Base-by-base conservation (phyloP, 92 coral and sea anemone species). In the Hydrozoanthus gracilis region DNA sequence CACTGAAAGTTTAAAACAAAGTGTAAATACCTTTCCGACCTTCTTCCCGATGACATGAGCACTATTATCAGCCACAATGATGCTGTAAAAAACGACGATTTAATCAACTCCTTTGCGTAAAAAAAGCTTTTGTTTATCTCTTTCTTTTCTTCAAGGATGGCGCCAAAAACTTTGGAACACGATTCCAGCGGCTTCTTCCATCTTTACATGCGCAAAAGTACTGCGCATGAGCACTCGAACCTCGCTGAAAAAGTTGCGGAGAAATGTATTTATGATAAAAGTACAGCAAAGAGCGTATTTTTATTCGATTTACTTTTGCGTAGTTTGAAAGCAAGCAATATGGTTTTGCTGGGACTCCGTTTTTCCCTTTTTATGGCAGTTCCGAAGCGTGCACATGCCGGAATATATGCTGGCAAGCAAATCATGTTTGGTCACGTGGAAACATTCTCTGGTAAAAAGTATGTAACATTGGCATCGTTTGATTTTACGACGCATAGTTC, bases 371-470 rank as follows among this genome's bases (percentile, higher is more conserved):
- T 90, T 39, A 95, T 93, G 93, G 90, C 95, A 35, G 87, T 96
- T 20, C 96, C 99, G 2, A 91, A 93, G 74, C 96, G 98, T 12
- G 98, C 93, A 16, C 98, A 96, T 73, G 87, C 93, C 15, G 99
- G 99, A 12, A 93, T 96, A 78, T 96, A 95, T 77, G 96, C 93
- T 50, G 98, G 99, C 4, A 93, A 96, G 77, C 93, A 94, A 3
- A 87, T 93, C 51, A 95, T 96, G 99, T 95, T 91, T 87, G 99
- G 99, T 20, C 92, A 95, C 67, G 94, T 87, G 86, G 94, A 93
- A 15, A 96, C 99, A 35, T 96, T 95, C 85, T 95, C 98, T 60
- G 99, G 94, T 52, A 96, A 96, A 64, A 96, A 93, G 98, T 95
- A 82, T 90, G 98, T 74, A 18, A 16, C 4, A 44, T 49, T 0